These are phyloP conservation scores for Caenorhabditis sp. DNA, from an alignment of 2,888 invertebrate species.

Conservation along the genomic window DNA sequence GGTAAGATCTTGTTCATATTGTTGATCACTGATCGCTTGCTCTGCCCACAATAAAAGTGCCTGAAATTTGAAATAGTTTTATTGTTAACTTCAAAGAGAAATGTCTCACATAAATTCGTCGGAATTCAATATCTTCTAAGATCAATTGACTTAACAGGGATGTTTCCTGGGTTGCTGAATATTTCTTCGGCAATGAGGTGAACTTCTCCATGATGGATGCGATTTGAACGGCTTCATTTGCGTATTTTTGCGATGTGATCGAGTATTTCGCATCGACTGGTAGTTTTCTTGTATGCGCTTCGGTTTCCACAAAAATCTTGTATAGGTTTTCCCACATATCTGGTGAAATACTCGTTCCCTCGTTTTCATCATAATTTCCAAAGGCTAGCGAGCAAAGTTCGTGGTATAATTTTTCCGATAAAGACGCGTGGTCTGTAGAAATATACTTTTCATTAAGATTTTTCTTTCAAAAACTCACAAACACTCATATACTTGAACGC, in stretches of 20 bases:
- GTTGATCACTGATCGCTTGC: slow-evolving; percentile 35
- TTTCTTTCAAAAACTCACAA: slow-evolving; percentile 10
- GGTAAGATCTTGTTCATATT: slow-evolving; percentile 25
- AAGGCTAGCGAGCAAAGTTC: slow-evolving; percentile 23
- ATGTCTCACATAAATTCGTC: slow-evolving; percentile 27
- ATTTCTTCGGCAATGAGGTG: slow-evolving; percentile 31
- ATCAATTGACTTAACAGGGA: slow-evolving; percentile 31
- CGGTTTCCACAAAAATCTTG: slow-evolving; percentile 31
- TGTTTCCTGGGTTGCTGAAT: slow-evolving; percentile 15
- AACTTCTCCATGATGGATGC: slow-evolving; percentile 25
- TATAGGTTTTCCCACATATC: slow-evolving; percentile 34
- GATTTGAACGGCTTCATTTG: slow-evolving; percentile 42
- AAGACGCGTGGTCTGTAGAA: slow-evolving; percentile 26
- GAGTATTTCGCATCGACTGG: slow-evolving; percentile 20
- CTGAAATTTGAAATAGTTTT: too few species aligned
- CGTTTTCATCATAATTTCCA: slow-evolving; percentile 29
- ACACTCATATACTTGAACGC: slow-evolving; percentile 32
- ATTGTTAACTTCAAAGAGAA: too few species aligned
- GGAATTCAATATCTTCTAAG: slow-evolving; percentile 31
- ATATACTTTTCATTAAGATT: neutral
- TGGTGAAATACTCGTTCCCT: slow-evolving; percentile 22
- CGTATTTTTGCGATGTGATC: slow-evolving; percentile 20
- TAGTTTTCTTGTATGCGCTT: slow-evolving; percentile 26
- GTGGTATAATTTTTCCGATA: slow-evolving; percentile 29
- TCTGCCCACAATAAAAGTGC: slow-evolving; percentile 36